A percentile compares a stretch with the other conserved stretches of the same genome.
Conservation (phyloP, 2,113 vertebrate species). For the Ivindomyrus marchei region DNA sequence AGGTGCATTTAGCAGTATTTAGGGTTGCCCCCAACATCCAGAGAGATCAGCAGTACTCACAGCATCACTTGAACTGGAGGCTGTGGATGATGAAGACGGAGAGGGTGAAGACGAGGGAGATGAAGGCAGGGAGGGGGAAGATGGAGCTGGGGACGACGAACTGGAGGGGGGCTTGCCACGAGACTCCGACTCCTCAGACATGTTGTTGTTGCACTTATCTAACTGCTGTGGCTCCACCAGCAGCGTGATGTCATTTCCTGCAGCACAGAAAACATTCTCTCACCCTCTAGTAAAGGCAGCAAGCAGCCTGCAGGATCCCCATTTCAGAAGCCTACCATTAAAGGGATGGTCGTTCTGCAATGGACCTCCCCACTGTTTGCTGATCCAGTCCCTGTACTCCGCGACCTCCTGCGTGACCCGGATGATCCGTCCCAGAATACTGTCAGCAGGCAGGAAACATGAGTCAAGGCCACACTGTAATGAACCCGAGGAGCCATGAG, state of each 20-base stretch:
- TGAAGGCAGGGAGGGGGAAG: slow-evolving; percentile 79
- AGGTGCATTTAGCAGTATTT: background rate
- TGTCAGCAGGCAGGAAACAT: slow-evolving; percentile 39
- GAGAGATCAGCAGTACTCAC: slow-evolving; percentile 61
- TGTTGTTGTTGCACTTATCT: slow-evolving; percentile 92
- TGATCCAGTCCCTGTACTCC: slow-evolving; percentile 93
- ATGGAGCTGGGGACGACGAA: slow-evolving; percentile 83
- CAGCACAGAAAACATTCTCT: slow-evolving; percentile 25
- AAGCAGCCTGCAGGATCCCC: too few relatives aligned
- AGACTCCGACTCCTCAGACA: slow-evolving; percentile 71
- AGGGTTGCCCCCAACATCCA: background rate
- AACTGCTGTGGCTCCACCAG: slow-evolving; percentile 84
- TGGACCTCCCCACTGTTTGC: slow-evolving; percentile 76
- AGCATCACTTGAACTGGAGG: slow-evolving; percentile 87
- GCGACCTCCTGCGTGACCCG: slow-evolving; percentile 91
- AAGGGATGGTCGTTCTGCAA: slow-evolving; percentile 69
- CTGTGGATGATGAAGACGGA: slow-evolving; percentile 73
- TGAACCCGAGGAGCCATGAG: too few relatives aligned
- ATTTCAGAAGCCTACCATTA: slow-evolving; percentile 65
- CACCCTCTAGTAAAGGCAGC: background rate
- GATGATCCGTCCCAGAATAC: slow-evolving; percentile 93
- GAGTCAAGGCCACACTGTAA: background rate
- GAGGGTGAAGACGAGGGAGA: slow-evolving; percentile 77
- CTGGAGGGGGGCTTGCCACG: slow-evolving; percentile 86
- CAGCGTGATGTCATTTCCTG: slow-evolving; percentile 85